These are phyloP conservation scores for Pectinophora gossypiella DNA, from an alignment of 1,140 invertebrate genomes.

Conservation along the genomic window DNA sequence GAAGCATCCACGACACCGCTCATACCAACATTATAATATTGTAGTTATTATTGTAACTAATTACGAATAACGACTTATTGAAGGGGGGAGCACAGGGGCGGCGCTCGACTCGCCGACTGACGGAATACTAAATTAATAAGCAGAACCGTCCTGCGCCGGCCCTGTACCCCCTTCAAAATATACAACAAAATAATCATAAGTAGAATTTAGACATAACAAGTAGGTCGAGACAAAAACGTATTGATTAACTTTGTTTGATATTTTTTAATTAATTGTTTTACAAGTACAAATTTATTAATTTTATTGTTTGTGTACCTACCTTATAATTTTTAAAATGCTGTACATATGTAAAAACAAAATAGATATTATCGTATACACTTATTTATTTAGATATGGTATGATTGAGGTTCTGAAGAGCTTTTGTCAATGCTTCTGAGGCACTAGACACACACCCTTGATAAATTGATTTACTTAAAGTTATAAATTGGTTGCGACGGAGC, in stretches of 20 bases:
- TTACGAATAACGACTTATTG: constrained; percentile 56
- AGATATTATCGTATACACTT: constrained; percentile 69
- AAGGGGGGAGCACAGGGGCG: constrained; percentile 17
- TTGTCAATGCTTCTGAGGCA: constrained; percentile 25
- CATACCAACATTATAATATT: constrained; percentile 74
- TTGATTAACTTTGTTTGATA: constrained; percentile 50
- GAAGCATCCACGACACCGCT: constrained; percentile 71
- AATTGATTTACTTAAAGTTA: not conserved
- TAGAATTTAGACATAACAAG: constrained; percentile 53
- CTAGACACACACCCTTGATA: constrained; percentile 13
- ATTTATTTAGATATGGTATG: constrained; percentile 66
- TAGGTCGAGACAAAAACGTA: constrained; percentile 41
- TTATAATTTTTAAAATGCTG: constrained; percentile 60
- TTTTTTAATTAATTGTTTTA: constrained; percentile 57
- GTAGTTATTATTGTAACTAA: constrained; percentile 69
- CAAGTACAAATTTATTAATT: constrained; percentile 69
- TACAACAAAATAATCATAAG: constrained; percentile 66
- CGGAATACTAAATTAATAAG: not conserved
- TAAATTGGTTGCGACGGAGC: too few relatives aligned
- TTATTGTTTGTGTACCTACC: constrained; percentile 57
- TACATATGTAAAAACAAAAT: constrained; percentile 72
- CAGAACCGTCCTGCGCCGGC: constrained; percentile 20
- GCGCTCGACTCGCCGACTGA: constrained; percentile 1
- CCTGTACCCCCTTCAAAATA: constrained; percentile 40
- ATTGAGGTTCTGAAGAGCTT: constrained; percentile 45